Evolutionary conservation across 2,888 invertebrate genomes (phyloP).

Genomic region (Machimus atricapillus): DNA sequence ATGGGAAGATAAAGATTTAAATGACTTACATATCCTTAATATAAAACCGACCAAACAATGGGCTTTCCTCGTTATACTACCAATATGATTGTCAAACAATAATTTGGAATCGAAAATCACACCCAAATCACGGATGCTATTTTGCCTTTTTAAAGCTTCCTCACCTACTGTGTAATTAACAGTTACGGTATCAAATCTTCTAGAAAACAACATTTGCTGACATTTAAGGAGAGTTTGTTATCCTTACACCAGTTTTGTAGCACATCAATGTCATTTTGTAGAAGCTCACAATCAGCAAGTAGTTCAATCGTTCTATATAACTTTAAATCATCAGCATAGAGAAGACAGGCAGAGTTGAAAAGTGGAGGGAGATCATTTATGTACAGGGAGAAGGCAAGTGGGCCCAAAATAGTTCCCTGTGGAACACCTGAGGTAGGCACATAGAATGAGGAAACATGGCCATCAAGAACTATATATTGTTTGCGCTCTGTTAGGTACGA

Average conservation of each 20-base stretch:
- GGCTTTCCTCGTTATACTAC: too few species aligned
- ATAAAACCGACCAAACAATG: too few species aligned
- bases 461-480: neutral
- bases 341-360: neutral
- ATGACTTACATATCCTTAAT: too few species aligned
- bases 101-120: too few species aligned
- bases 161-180: too few species aligned
- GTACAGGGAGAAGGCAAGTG: neutral
- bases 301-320: neutral
- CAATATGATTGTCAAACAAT: too few species aligned
- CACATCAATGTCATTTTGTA: neutral
- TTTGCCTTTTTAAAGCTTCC: too few species aligned
- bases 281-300: neutral
- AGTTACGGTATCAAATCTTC: neutral
- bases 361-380: neutral
- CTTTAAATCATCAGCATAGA: neutral
- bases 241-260: neutral
- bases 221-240: neutral
- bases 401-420: neutral
- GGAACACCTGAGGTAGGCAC: neutral
- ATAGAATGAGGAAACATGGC: neutral
- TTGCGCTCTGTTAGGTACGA: neutral
- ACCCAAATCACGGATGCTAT: too few species aligned
- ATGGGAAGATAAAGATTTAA: too few species aligned
- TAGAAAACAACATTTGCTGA: neutral